phyloP scores from a whole-genome alignment of 2,113 vertebrate genomes.

The Noturus placidus region DNA sequence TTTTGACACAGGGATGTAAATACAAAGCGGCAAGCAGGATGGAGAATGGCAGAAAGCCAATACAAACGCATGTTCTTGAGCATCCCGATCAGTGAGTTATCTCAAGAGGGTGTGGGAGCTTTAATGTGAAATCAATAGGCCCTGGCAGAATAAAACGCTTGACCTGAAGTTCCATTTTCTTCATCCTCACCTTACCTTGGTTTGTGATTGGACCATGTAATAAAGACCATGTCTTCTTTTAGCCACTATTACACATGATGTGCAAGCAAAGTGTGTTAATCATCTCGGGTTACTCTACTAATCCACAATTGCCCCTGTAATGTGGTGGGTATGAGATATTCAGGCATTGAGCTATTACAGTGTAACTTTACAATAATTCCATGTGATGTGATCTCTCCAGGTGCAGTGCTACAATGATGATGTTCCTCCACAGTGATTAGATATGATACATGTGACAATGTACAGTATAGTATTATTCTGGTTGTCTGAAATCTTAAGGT shows the following conservation, averaged over 20 bases:
- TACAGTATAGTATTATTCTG: background rate
- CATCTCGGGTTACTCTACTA: background rate
- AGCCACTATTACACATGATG: slow-evolving; percentile 1
- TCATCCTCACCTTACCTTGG: background rate
- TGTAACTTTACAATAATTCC: background rate
- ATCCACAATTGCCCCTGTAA: background rate
- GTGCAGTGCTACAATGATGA: background rate
- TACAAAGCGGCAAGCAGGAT: slow-evolving; percentile 79
- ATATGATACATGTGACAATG: background rate
- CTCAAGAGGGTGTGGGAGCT: slow-evolving; percentile 65
- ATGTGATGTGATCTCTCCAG: background rate
- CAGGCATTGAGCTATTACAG: background rate
- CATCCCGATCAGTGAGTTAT: slow-evolving; percentile 85
- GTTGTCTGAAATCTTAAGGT: background rate
- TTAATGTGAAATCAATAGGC: slow-evolving; percentile 96
- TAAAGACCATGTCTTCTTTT: slow-evolving; percentile 54
- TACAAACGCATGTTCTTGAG: slow-evolving; percentile 77
- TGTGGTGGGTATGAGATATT: background rate
- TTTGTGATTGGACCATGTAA: slow-evolving; percentile 44
- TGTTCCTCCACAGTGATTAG: background rate
- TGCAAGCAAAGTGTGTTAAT: background rate
- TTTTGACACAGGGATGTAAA: slow-evolving; percentile 79
- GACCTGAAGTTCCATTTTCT: slow-evolving; percentile 68
- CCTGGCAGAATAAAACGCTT: slow-evolving; percentile 76
- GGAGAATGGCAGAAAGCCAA: slow-evolving; percentile 87